phyloP scores from a whole-genome alignment of 2,888 invertebrate genomes.

The Anorthoa munda region DNA sequence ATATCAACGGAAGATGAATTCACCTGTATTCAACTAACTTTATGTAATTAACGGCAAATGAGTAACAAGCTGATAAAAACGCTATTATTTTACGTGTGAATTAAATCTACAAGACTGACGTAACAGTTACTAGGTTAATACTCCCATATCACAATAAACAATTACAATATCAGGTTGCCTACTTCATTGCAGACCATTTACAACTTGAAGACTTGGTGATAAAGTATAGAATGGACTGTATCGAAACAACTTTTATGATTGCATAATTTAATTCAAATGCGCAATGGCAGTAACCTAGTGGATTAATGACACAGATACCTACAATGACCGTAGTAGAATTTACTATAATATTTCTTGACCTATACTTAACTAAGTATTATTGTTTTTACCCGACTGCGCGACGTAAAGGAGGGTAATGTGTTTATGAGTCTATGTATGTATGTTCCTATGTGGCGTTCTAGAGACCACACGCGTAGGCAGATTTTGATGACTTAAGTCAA shows the following conservation, averaged over 20 bases:
- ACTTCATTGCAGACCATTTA: constrained; percentile 1
- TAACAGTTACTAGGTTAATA: constrained; percentile 29
- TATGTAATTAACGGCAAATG: neutral
- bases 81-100: neutral
- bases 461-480: too few species aligned
- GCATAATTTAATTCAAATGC: constrained; percentile 53
- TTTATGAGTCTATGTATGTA: too few species aligned
- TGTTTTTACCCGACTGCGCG: too few species aligned
- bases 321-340: neutral
- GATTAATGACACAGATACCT: constrained; percentile 24
- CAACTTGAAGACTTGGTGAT: neutral
- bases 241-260: constrained; percentile 31
- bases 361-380: too few species aligned
- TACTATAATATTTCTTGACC: constrained; percentile 11
- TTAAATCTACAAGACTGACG: constrained; percentile 20
- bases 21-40: neutral
- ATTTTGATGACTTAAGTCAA: too few species aligned
- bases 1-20: neutral
- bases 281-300: constrained; percentile 56
- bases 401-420: too few species aligned
- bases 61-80: neutral
- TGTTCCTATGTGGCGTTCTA: too few species aligned
- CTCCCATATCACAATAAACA: constrained; percentile 23
- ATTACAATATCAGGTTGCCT: constrained; percentile 44
- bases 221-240: constrained; percentile 33